Conservation (phyloP, 2,113 vertebrate species). For the Bubo bubo region DNA sequence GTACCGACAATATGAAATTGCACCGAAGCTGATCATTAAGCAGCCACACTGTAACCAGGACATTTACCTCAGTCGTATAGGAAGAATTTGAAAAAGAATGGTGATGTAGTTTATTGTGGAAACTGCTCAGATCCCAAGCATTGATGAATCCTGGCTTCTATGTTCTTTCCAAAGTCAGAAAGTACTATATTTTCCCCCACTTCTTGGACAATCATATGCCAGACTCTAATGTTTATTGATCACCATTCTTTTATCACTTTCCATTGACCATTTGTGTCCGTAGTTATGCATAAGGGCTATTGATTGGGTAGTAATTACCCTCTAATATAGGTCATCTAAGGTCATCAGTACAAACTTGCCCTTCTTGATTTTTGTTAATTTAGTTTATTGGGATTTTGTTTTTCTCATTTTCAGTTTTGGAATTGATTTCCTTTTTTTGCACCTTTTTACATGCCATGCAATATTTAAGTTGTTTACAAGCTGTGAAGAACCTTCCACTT, state of each 20-base stretch:
- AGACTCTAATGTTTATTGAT: conserved; percentile 68
- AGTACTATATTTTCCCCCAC: background rate
- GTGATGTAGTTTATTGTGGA: background rate
- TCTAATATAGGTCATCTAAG: conserved; percentile 72
- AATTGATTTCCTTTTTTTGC: conserved; percentile 41
- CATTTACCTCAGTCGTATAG: background rate
- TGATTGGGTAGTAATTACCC: conserved; percentile 67
- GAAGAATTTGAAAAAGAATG: background rate
- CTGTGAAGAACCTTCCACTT: background rate
- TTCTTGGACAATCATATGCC: background rate
- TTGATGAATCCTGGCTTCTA: background rate
- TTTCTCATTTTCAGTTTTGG: conserved; percentile 64
- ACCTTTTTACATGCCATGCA: conserved; percentile 16
- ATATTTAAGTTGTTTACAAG: conserved; percentile 42
- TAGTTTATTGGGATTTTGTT: conserved; percentile 74
- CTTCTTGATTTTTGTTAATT: conserved; percentile 74
- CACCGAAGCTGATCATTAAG: background rate
- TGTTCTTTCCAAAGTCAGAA: background rate
- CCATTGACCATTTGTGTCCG: conserved; percentile 59
- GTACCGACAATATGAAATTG: background rate
- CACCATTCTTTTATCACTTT: conserved; percentile 64
- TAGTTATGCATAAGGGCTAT: conserved; percentile 70
- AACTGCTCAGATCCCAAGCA: background rate
- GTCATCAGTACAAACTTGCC: conserved; percentile 47
- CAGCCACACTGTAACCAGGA: background rate